Percentiles rank a stretch among this genome's conserved stretches.
Evolutionary conservation across 2,888 invertebrate genomes (phyloP).

Genomic region (Anarsia innoxiella): DNA sequence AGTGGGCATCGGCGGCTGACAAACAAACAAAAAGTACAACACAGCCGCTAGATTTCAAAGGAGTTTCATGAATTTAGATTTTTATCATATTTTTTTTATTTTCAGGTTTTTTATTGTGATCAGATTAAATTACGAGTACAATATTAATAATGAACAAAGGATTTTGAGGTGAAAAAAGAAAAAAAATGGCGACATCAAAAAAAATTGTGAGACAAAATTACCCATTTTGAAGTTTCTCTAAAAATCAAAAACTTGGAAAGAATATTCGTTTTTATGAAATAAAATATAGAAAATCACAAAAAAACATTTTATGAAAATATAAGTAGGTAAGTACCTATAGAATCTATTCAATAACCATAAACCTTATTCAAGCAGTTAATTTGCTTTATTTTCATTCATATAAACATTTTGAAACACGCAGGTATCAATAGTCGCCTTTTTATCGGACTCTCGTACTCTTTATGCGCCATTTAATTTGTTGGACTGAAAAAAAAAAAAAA

Average conservation of each 20-base stretch:
- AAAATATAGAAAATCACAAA: no score
- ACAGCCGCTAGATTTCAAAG: conserved; percentile 1
- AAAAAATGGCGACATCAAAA: not conserved
- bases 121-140: no score
- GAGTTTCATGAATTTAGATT: not conserved
- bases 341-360: no score
- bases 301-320: no score
- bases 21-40: conserved; percentile 65
- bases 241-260: not conserved
- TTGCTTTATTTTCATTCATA: no score
- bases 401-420: no score
- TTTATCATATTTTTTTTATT: no score
- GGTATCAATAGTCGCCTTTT: no score
- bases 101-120: no score
- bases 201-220: not conserved
- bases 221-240: not conserved
- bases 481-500: conserved; percentile 3
- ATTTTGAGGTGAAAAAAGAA: not conserved
- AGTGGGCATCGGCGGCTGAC: conserved; percentile 61
- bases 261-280: not conserved
- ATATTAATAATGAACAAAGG: not conserved
- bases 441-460: conserved; percentile 35
- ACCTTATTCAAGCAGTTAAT: no score
- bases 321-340: no score
- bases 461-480: conserved; percentile 49